phyloP scores from a whole-genome alignment of 2,888 invertebrate genomes.

The Crioceris asparagi region DNA sequence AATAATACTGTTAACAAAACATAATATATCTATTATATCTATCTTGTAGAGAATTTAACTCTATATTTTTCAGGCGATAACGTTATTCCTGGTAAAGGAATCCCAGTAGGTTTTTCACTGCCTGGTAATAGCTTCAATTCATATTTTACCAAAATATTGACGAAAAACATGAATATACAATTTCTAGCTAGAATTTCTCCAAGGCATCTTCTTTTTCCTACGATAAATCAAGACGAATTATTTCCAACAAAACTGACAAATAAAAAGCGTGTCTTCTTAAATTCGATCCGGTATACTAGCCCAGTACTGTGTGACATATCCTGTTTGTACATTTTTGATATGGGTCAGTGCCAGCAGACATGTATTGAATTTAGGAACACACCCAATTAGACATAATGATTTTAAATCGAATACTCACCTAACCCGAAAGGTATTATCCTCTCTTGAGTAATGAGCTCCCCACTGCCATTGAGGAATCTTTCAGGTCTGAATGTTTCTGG shows the following conservation, averaged over 20 bases:
- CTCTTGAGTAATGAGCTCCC: conserved; percentile 28
- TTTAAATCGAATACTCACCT: conserved; percentile 32
- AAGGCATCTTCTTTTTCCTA: conserved; percentile 53
- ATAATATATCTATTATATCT: background rate
- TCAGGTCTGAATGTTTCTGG: conserved; percentile 54
- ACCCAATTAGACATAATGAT: background rate
- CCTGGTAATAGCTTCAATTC: conserved; percentile 37
- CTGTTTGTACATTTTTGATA: too few species aligned
- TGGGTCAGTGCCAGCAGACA: too few species aligned
- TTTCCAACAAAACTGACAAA: too few species aligned
- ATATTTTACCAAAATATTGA: conserved; percentile 48
- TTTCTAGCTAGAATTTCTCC: conserved; percentile 53
- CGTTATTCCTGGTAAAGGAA: conserved; percentile 44
- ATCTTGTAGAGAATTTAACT: conserved; percentile 17
- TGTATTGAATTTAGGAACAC: background rate
- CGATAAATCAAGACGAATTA: too few species aligned
- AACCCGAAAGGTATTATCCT: conserved; percentile 35
- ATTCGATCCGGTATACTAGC: too few species aligned
- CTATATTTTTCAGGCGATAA: conserved; percentile 46
- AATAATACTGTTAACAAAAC: background rate
- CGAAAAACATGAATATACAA: conserved; percentile 51
- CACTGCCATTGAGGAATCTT: conserved; percentile 43
- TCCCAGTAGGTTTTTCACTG: conserved; percentile 34
- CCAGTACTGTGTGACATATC: too few species aligned
- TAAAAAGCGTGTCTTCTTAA: too few species aligned